These are phyloP conservation scores for Sthenelais limicola DNA, from an alignment of 2,888 invertebrate genomes.

Conservation along the genomic window DNA sequence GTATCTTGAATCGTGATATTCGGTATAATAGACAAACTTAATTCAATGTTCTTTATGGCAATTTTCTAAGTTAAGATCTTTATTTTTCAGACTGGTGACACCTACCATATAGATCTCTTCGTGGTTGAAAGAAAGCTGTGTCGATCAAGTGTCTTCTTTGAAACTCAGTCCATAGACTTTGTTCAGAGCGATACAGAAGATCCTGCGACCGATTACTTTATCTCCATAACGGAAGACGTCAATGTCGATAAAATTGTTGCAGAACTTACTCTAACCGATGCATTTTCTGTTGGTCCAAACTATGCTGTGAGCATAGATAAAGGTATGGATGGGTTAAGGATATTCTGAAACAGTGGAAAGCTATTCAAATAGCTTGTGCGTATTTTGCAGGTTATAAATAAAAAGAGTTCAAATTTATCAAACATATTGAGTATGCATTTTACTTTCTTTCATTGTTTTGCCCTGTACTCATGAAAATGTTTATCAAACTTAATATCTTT, in stretches of 20 bases:
- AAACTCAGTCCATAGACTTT: conserved; percentile 53
- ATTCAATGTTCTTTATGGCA: no score
- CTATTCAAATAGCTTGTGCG: no score
- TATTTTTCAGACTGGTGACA: conserved; percentile 47
- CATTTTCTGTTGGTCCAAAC: conserved; percentile 58
- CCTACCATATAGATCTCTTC: conserved; percentile 58
- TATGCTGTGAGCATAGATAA: conserved; percentile 49
- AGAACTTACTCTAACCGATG: conserved; percentile 56
- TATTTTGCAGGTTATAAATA: no score
- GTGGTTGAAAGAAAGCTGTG: conserved; percentile 59
- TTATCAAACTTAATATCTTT: no score
- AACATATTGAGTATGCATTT: background rate
- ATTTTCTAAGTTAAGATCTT: no score
- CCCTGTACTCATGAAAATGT: no score
- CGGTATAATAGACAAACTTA: no score
- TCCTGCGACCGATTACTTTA: conserved; percentile 56
- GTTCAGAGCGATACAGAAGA: conserved; percentile 49
- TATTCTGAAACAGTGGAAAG: background rate
- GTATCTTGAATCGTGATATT: no score
- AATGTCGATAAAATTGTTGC: conserved; percentile 58
- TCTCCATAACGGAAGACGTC: conserved; percentile 58
- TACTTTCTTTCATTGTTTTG: no score
- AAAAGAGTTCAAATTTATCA: background rate
- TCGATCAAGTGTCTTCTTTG: conserved; percentile 57
- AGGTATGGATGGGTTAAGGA: conserved; percentile 46